Evolutionary conservation across 2,113 vertebrate species (phyloP).

Genomic region (Odocoileus hemionus): DNA sequence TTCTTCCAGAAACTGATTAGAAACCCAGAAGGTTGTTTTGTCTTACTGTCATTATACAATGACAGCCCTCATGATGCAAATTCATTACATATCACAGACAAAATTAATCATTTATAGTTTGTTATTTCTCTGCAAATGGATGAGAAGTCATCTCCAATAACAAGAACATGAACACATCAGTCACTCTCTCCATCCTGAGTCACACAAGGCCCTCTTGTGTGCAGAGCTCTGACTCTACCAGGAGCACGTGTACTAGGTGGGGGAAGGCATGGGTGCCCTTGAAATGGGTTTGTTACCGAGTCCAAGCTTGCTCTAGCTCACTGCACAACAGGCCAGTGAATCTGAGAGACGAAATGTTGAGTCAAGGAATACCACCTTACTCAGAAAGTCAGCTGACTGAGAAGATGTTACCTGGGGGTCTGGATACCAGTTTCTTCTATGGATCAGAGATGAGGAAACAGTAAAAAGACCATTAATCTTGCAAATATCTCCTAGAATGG

Average conservation of each 20-base stretch:
- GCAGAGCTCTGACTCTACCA: not conserved
- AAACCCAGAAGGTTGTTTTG: not conserved
- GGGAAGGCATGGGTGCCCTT: not conserved
- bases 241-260: not conserved
- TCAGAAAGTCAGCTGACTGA: not conserved
- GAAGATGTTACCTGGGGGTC: not conserved
- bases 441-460: not conserved
- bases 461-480: not conserved
- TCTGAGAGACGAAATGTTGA: not conserved
- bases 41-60: not conserved
- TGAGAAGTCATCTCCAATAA: not conserved
- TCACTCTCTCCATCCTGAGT: not conserved
- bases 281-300: not conserved
- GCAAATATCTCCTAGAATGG: not conserved
- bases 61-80: not conserved
- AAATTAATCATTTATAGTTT: slow-evolving; percentile 35
- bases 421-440: not conserved
- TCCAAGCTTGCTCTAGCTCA: not conserved
- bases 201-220: no score
- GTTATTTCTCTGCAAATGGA: not conserved
- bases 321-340: not conserved
- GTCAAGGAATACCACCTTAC: not conserved
- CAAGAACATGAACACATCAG: not conserved
- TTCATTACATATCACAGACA: not conserved
- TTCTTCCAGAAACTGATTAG: not conserved